Evolutionary conservation across 2,113 vertebrate species (phyloP), one percentile per base, ranked within the genome.

Genomic region (Triplophysa tibetana): DNA sequence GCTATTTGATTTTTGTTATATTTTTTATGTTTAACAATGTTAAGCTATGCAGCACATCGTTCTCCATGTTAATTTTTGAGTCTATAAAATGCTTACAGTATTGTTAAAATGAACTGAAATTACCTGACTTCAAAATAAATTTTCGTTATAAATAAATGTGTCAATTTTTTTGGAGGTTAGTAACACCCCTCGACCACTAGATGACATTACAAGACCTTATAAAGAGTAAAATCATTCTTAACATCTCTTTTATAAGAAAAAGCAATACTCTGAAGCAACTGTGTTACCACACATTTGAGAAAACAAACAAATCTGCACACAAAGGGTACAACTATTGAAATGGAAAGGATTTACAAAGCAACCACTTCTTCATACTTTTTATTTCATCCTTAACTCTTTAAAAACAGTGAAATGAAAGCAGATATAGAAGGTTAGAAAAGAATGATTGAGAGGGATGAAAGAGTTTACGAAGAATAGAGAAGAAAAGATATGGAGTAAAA

Each of bases 371-470:
- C 74, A 63, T 76, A 21, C 23, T 10, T 24, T 14, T 54, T 52
- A 19, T 69, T 17, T 2, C 1, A 58, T n/a, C 19, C 8, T 58
- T 19, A 21, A 45, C 41, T 60, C 72, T 62, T 63, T 5, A 12
- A 86, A 79, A 82, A 87, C 83, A 85, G 73, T 56, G 41, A 89
- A 85, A 90, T 89, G 79, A 91, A 90, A 91, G 88, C 82, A 84
- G 66, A 79, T 45, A 85, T 48, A 75, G 9, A 58, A 9, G 17
- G 19, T n/a, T 58, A 58, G 21, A 48, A 21, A 63, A 41, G 72
- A 62, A 24, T 75, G 72, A 65, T 12, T 26, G 38, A 26, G 56
- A 74, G 54, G 38, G 23, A 75, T 62, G 56, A 1, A 3, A 69
- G 4, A 58, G 8, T 5, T 1, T 60, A 41, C 8, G 23, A 63